Base-by-base conservation (phyloP, 1,140 invertebrate species). In the honey bee (Apis mellifera) region DNA sequence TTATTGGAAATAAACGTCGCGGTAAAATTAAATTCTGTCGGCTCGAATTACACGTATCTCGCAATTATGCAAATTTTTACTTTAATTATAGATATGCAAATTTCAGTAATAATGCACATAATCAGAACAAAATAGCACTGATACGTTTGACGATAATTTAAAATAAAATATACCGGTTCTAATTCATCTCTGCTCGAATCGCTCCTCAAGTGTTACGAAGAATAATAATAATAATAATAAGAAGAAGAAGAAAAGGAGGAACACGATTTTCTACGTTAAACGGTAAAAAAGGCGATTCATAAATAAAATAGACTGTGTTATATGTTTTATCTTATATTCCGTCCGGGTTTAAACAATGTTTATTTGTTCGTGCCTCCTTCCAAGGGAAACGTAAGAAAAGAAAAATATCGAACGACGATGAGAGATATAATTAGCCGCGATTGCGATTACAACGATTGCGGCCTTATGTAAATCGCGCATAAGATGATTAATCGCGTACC, bases 341-440 rank as follows among this genome's bases (percentile, higher is more conserved):
- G 52, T 75, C 59, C 54, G n/a, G 2, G 9, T 32, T 60, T 52
- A 48, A n/a, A 19, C 17, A 19, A 74, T 48, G 54, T 19, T 7
- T 12, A 9, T 26, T 32, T 19, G n/a, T 32, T n/a, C 19, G 26
- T 42, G 15, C 7, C 17, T 8, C 15, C 15, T 42, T 60, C 4
- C 7, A n/a, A 59, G 21, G 21, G 21, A 55, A n/a, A 11, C 32
- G 23, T 52, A n/a, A 55, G 5, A 15, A 7, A 26, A 13, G n/a
- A 62, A 54, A 42, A 57, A 57, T 69, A 60, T 82, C 70, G 26
- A 54, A 19, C 23, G 66, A 78, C 70, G 23, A 42, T 55, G 55
- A 71, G 77, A 71, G 42, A 69, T 60, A 78, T 65, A 79, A 79
- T 73, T 64, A 79, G 50, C 23, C 54, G 50, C 23, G 68, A 76